phyloP scores from a whole-genome alignment of 2,113 vertebrate species.

The Microcebus ravelobensis region DNA sequence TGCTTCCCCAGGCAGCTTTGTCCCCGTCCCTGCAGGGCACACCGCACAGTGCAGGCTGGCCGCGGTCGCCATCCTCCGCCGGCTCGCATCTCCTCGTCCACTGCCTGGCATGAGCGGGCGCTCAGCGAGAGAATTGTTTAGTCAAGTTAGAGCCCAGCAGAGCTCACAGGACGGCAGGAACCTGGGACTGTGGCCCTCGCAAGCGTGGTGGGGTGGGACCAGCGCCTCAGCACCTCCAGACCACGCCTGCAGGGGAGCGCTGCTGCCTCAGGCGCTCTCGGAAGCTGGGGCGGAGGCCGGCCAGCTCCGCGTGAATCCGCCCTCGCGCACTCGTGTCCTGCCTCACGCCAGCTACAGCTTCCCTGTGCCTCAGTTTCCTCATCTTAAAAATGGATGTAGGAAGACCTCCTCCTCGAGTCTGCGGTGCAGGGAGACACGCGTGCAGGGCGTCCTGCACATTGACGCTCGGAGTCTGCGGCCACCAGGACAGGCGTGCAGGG shows the following conservation, averaged over 20 bases:
- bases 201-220: no score
- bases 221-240: background rate
- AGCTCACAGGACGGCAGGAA: fast-evolving
- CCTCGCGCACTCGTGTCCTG: fast-evolving
- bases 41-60: fast-evolving
- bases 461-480: fast-evolving
- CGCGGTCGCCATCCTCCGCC: fast-evolving
- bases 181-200: background rate
- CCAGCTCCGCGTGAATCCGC: fast-evolving
- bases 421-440: no score
- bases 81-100: fast-evolving
- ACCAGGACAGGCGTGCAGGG: fast-evolving
- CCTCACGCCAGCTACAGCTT: background rate
- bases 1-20: background rate
- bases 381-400: background rate
- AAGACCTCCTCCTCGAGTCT: background rate
- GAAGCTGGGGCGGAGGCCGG: no score
- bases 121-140: background rate
- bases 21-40: background rate
- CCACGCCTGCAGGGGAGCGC: background rate
- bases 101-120: fast-evolving
- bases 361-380: background rate
- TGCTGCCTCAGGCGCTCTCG: background rate
- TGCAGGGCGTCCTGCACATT: background rate
- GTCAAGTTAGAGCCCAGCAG: no score